Base-by-base conservation (phyloP, 2,888 invertebrate species). In the Tuberolachnus salignus region DNA sequence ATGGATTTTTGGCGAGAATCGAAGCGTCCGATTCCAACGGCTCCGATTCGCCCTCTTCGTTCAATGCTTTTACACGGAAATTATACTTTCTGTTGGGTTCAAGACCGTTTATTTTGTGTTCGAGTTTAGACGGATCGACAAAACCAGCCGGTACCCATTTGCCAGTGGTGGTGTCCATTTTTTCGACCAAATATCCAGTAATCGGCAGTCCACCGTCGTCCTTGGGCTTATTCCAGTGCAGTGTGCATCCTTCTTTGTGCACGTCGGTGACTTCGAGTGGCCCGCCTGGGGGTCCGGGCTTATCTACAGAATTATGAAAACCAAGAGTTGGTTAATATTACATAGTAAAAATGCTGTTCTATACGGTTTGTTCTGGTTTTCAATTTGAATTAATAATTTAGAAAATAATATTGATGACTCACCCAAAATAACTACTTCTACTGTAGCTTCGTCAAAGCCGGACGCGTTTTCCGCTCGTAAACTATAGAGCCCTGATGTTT, bases 11-110 rank as follows among this genome's bases (percentile, higher is more conserved):
- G 74, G 99, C 98, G 14, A 97, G 86, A 80, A 93, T 93, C 0
- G 94, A 91, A 51, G 91, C 90, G 83, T 96, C 95, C 0, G 95
- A 94, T 83, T 94, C 94, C 64, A 99, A 87, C 9, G 98, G 97
- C 84, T 98, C 98, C 0, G 97, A 97, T 86, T 95, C 95, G 6
- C 99, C 99, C 86, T 98, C 96, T 84, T 96, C 95, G 86, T 98
- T 98, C 13, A 95, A 90, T 10, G 99, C 99, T 84, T 94, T 95
- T 0, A 99, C 97, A 81, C 99, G 90, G 91, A 99, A 99, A 85
- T 97, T 94, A 87, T 99, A 99, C 81, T 96, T 94, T 86, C 95
- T 94, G 82, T 95, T 95, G 75, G 97, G 95, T 86, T 96, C 95
- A 16, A 99, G 88, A 59, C 97, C 97, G 82, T 91, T 92, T 44